These are phyloP conservation scores for Monomorium pharaonis DNA, from an alignment of 1,140 invertebrate species.

Conservation along the genomic window DNA sequence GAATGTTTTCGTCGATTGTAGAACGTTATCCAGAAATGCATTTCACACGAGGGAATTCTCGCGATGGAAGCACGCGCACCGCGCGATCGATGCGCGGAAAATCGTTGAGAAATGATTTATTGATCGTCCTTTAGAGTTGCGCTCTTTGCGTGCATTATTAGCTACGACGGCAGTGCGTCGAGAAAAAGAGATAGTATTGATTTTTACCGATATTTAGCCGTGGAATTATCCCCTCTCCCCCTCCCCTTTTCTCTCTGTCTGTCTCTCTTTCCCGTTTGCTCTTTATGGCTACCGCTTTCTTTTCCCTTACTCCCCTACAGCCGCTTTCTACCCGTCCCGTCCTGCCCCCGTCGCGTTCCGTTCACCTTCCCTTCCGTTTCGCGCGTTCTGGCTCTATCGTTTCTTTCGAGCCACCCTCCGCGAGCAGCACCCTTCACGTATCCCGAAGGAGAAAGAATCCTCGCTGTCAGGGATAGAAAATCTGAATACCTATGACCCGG, in stretches of 20 bases:
- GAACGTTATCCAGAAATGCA: constrained; percentile 42
- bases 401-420: constrained; percentile 74
- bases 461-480: constrained; percentile 62
- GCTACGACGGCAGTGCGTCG: constrained; percentile 72
- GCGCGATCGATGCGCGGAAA: constrained; percentile 31
- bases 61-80: neutral
- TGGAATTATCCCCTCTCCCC: constrained; percentile 81
- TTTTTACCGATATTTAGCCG: constrained; percentile 84
- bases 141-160: constrained; percentile 76
- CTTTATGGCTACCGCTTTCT: constrained; percentile 61
- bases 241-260: constrained; percentile 60
- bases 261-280: constrained; percentile 48
- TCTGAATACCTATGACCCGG: constrained; percentile 75
- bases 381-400: constrained; percentile 54
- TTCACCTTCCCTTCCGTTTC: constrained; percentile 59
- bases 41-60: constrained; percentile 27
- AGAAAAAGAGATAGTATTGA: constrained; percentile 83
- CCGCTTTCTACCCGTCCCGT: constrained; percentile 65
- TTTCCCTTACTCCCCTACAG: constrained; percentile 65
- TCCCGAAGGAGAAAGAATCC: constrained; percentile 63
- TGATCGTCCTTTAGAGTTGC: constrained; percentile 32
- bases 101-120: constrained; percentile 23
- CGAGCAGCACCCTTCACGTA: constrained; percentile 71
- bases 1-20: constrained; percentile 28
- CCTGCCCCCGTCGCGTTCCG: constrained; percentile 38